phyloP scores from a whole-genome alignment of 2,888 invertebrate genomes.

The Drosophila colorata region DNA sequence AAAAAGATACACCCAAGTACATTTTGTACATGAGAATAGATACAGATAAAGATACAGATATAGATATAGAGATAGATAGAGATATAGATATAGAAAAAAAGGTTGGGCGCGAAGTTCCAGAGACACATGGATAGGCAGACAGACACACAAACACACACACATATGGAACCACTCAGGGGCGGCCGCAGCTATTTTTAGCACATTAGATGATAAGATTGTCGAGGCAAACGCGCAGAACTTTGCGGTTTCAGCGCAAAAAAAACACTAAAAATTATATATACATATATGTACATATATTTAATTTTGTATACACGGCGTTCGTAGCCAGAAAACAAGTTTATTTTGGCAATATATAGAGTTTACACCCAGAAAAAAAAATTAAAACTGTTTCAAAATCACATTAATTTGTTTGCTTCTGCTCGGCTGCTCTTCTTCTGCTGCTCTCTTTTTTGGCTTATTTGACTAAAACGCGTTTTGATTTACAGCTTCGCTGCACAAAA shows the following conservation, averaged over 20 bases:
- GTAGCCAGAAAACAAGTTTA: conserved; percentile 59
- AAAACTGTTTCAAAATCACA: conserved; percentile 43
- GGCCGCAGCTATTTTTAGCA: conserved; percentile 69
- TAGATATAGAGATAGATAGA: conserved; percentile 35
- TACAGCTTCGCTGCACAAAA: conserved; percentile 40
- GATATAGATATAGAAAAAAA: conserved; percentile 48
- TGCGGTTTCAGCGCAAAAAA: conserved; percentile 64
- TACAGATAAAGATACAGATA: conserved; percentile 31
- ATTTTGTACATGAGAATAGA: conserved; percentile 28
- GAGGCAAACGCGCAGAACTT: conserved; percentile 69
- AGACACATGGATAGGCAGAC: conserved; percentile 26
- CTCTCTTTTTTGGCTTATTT: conserved; percentile 1
- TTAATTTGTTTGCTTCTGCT: conserved; percentile 31
- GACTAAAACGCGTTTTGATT: conserved; percentile 46
- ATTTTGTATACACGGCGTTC: conserved; percentile 17
- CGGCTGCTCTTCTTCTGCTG: conserved; percentile 20
- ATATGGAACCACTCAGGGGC: conserved; percentile 62
- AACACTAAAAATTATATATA: conserved; percentile 38
- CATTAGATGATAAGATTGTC: conserved; percentile 76
- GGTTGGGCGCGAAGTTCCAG: conserved; percentile 66
- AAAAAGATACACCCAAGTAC: conserved; percentile 40
- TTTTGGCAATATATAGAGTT: conserved; percentile 52
- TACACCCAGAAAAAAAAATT: conserved; percentile 37
- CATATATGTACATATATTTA: conserved; percentile 28
- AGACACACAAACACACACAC: conserved; percentile 17